Percentiles rank a stretch among this genome's conserved stretches.
Evolutionary conservation across 2,888 invertebrate genomes (phyloP).

Genomic region (Tanaodytes sp.): DNA sequence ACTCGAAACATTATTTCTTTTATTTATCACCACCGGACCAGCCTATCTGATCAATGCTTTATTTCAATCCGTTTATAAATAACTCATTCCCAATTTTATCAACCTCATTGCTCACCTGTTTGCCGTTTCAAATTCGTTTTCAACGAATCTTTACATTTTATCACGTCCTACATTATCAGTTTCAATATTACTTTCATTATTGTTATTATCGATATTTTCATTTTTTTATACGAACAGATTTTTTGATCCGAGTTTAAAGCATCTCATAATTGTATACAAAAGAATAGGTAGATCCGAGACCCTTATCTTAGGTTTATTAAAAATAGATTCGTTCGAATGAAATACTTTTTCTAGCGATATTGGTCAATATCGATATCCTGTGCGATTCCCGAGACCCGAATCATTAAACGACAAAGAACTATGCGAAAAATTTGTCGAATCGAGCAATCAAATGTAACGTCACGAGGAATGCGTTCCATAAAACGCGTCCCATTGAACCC

Average conservation of each 20-base stretch:
- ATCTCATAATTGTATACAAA: no score
- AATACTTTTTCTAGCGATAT: no score
- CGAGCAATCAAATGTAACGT: slow-evolving; percentile 42
- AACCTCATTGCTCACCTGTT: no score
- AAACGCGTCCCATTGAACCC: slow-evolving; percentile 50
- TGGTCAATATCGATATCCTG: no score
- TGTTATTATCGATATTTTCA: not conserved
- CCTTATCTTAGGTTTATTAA: no score
- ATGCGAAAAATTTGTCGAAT: slow-evolving; percentile 46
- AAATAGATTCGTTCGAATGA: no score
- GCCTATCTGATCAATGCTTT: slow-evolving; percentile 4
- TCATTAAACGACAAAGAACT: slow-evolving; percentile 44
- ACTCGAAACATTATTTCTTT: slow-evolving; percentile 26
- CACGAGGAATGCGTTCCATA: slow-evolving; percentile 42
- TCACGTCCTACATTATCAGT: no score
- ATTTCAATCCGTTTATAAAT: not conserved
- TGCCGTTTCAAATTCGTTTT: no score
- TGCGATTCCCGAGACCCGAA: slow-evolving; percentile 10
- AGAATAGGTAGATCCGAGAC: no score
- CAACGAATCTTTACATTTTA: no score
- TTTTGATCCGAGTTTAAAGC: no score
- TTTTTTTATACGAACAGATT: no score
- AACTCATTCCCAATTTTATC: not conserved
- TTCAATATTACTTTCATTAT: not conserved
- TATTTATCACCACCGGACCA: slow-evolving; percentile 17